Evolutionary conservation across 2,888 invertebrate species (phyloP).

Genomic region (Pyrrhia umbra): DNA sequence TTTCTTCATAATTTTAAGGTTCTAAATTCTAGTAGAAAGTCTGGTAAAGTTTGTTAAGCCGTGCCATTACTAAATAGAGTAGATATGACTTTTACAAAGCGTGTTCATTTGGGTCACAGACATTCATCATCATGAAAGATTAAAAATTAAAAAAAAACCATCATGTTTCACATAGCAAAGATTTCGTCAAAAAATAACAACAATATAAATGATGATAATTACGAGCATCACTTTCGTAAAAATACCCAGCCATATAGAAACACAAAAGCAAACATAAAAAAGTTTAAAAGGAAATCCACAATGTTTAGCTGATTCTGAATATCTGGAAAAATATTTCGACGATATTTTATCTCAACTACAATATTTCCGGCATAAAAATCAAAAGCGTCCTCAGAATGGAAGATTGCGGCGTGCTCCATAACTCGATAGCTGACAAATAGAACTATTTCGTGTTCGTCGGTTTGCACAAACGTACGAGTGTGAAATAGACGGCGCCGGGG

Average conservation of each 20-base stretch:
- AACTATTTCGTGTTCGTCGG: slow-evolving; percentile 33
- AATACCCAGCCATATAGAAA: not conserved
- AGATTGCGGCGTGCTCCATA: slow-evolving; percentile 33
- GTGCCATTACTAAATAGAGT: too few relatives aligned
- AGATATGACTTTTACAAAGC: too few relatives aligned
- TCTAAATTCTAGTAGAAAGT: too few relatives aligned
- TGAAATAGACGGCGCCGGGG: slow-evolving; percentile 21
- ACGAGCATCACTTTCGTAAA: too few relatives aligned
- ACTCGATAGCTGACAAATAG: slow-evolving; percentile 57
- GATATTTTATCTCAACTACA: slow-evolving; percentile 18
- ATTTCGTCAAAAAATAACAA: not conserved
- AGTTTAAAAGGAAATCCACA: not conserved
- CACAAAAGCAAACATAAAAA: not conserved
- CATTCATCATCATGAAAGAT: too few relatives aligned
- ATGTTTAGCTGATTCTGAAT: not conserved
- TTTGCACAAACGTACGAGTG: slow-evolving; percentile 18
- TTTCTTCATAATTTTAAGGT: too few relatives aligned
- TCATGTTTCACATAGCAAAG: not conserved
- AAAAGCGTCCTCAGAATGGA: slow-evolving; percentile 26
- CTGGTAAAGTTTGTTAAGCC: too few relatives aligned
- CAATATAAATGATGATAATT: too few relatives aligned
- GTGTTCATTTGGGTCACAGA: too few relatives aligned
- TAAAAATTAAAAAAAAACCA: not conserved
- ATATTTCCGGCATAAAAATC: slow-evolving; percentile 46
- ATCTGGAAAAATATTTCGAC: slow-evolving; percentile 3